A percentile compares a stretch with the other conserved stretches of the same genome.
These are phyloP conservation scores for Crematogaster levior DNA, from an alignment of 2,888 invertebrate genomes.

Conservation along the genomic window DNA sequence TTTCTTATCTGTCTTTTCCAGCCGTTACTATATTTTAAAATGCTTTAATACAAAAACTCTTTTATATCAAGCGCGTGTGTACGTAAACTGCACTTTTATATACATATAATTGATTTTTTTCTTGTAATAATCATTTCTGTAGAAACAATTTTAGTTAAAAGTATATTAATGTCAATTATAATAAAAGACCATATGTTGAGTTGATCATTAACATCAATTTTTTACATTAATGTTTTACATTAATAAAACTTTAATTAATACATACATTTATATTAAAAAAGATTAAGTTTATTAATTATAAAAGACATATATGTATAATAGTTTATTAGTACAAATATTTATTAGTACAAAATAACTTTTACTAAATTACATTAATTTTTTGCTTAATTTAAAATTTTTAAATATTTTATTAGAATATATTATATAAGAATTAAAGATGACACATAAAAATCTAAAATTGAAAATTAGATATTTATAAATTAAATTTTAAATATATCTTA, in stretches of 20 bases:
- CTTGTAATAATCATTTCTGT: neutral
- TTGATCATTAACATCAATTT: neutral
- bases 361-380: neutral
- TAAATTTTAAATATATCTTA: too few species aligned
- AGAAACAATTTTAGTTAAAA: neutral
- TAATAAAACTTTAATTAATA: neutral
- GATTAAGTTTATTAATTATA: neutral
- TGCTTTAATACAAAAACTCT: slow-evolving; percentile 26
- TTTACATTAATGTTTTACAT: neutral
- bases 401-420: neutral
- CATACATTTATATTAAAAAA: neutral
- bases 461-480: too few species aligned
- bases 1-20: slow-evolving; percentile 35
- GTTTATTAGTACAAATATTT: too few species aligned
- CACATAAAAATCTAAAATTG: too few species aligned
- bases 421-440: too few species aligned
- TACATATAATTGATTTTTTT: neutral
- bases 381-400: too few species aligned
- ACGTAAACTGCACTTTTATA: neutral
- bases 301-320: too few species aligned
- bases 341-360: neutral
- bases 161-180: neutral
- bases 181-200: neutral
- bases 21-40: slow-evolving; percentile 12
- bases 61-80: neutral